phyloP scores from a whole-genome alignment of 2,888 invertebrate genomes.

The Tortricodes alternella region DNA sequence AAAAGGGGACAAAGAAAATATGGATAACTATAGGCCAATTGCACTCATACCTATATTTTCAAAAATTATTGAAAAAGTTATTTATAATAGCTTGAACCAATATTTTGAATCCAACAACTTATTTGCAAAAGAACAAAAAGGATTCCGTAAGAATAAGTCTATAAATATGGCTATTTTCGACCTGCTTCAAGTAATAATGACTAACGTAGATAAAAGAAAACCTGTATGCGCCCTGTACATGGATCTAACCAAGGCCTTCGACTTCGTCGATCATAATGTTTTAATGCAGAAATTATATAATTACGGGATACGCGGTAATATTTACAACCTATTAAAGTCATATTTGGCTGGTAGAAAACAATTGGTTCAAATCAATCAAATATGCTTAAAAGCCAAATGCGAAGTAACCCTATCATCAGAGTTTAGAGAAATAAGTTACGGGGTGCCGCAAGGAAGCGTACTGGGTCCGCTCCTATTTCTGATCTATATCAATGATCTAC shows the following conservation, averaged over 20 bases:
- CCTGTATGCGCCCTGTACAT: conserved; percentile 29
- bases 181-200: not conserved
- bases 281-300: conserved; percentile 22
- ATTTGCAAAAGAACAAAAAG: conserved; percentile 10
- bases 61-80: too few species aligned
- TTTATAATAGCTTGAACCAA: conserved; percentile 4
- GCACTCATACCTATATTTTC: too few species aligned
- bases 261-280: conserved; percentile 28
- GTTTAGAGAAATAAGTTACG: too few species aligned
- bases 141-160: conserved; percentile 11
- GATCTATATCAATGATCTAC: too few species aligned
- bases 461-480: too few species aligned
- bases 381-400: too few species aligned
- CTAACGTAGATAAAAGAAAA: conserved; percentile 17
- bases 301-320: conserved; percentile 25
- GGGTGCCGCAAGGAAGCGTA: too few species aligned
- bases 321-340: conserved; percentile 14
- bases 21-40: too few species aligned
- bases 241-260: conserved; percentile 34
- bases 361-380: too few species aligned
- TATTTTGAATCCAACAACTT: conserved; percentile 9
- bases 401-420: too few species aligned
- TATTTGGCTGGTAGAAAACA: too few species aligned
- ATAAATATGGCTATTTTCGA: conserved; percentile 13
- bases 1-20: too few species aligned